Evolutionary conservation across 2,113 vertebrate species (phyloP), one percentile per base, ranked within the genome.

Genomic region (Physeter macrocephalus): DNA sequence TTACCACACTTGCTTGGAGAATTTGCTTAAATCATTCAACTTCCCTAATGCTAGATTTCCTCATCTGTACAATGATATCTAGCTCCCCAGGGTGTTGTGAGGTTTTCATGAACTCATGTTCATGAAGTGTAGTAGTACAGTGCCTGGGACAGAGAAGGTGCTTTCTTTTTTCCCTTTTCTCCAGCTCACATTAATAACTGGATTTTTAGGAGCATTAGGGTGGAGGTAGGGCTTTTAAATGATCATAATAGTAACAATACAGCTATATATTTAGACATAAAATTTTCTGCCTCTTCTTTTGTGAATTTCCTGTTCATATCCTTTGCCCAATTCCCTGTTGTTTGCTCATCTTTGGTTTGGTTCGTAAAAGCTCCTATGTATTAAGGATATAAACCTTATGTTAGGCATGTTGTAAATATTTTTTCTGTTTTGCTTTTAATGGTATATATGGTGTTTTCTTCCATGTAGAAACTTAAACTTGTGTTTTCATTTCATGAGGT

Each of bases 391-490:
- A 81, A 94, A 81, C 41, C 27, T n/a, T 74, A 49, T 23, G 10
- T 92, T 41, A 54, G 52, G 17, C 64, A 46, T 66, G n/a, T 72
- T 91, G 9, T 96, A 49, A 64, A 72, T 41, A 34, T 77, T 57
- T 67, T 88, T 88, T 43, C 11, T 66, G 69, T n/a, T 69, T 93
- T 88, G 49, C 41, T 71, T 95, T 95, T 89, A 96, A 75, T 5
- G 27, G 18, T 69, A 7, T 84, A 31, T 39, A 5, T 67, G 46
- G 39, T 96, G 11, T 57, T 96, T 93, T 62, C 18, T 83, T 41
- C 9, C n/a, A 21, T 78, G 29, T 41, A n/a, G 18, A 96, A 93
- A 39, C 94, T 81, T 93, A 27, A 88, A 49, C 21, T 72, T 95
- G 80, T 93, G 43, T 90, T 98, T 83, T 77, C 17, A 27, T 90